Evolutionary conservation across 2,113 vertebrate species (phyloP).

Genomic region (Fregata magnificens): DNA sequence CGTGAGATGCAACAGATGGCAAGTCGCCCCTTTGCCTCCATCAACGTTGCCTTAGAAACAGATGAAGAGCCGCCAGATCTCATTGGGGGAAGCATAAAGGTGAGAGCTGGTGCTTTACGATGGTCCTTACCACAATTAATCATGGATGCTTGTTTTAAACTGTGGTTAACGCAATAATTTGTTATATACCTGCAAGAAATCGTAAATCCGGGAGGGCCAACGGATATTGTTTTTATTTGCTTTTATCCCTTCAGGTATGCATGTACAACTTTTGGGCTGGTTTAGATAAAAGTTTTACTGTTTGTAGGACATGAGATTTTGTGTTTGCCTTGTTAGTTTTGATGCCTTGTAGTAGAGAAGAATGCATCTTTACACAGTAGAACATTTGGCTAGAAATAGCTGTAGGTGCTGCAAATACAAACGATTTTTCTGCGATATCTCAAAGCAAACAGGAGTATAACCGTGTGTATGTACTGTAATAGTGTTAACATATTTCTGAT

Average conservation of each 20-base stretch:
- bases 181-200: neutral
- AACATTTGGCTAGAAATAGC: slow-evolving; percentile 13
- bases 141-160: neutral
- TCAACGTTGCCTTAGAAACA: slow-evolving; percentile 98
- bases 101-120: slow-evolving; percentile 67
- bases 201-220: neutral
- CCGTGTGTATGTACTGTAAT: neutral
- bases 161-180: neutral
- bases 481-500: neutral
- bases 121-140: neutral
- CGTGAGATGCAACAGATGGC: slow-evolving; percentile 99
- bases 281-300: neutral
- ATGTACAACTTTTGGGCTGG: neutral
- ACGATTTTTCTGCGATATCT: neutral
- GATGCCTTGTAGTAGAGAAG: neutral
- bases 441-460: neutral
- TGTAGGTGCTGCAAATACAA: slow-evolving; percentile 16
- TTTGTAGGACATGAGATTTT: neutral
- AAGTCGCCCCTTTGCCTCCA: slow-evolving; percentile 96
- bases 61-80: slow-evolving; percentile 98
- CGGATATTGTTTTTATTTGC: neutral
- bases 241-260: neutral
- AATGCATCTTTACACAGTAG: neutral
- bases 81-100: slow-evolving; percentile 97
- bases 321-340: neutral